A percentile compares a stretch with the other conserved stretches of the same genome.
Evolutionary conservation across 2,888 invertebrate genomes (phyloP).

Genomic region (Lasioglossum pauxillum): DNA sequence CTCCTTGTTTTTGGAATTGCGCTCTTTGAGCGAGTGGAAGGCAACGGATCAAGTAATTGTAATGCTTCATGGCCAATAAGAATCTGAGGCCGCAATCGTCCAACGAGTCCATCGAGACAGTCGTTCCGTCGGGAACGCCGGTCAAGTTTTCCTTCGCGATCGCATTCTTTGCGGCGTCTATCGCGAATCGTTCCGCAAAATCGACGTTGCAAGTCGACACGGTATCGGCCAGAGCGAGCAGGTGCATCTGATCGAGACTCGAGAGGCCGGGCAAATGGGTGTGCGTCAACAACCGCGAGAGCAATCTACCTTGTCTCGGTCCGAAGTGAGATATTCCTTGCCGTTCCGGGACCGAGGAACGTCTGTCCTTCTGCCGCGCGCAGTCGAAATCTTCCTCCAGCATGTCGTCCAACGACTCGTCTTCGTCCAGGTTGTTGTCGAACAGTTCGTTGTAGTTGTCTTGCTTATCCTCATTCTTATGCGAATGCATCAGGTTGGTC

Average conservation of each 20-base stretch:
- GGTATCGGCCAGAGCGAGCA: constrained; percentile 99
- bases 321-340: constrained; percentile 94
- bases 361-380: constrained; percentile 87
- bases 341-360: constrained; percentile 90
- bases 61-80: constrained; percentile 98
- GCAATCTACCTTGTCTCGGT: constrained; percentile 92
- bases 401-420: constrained; percentile 93
- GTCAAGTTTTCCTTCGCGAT: constrained; percentile 88
- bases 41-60: constrained; percentile 96
- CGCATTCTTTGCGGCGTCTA: constrained; percentile 88
- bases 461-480: constrained; percentile 85
- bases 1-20: constrained; percentile 93
- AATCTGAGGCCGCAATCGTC: constrained; percentile 99
- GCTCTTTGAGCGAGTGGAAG: constrained; percentile 95
- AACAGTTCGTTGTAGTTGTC: constrained; percentile 96
- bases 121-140: constrained; percentile 86
- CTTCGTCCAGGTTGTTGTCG: constrained; percentile 91
- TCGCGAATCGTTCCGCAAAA: constrained; percentile 92
- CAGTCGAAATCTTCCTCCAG: constrained; percentile 90
- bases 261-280: constrained; percentile 97
- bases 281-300: constrained; percentile 96
- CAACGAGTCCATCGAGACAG: constrained; percentile 90
- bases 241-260: constrained; percentile 99
- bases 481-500: constrained; percentile 84
- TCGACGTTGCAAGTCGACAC: constrained; percentile 97